Conservation (phyloP, 2,888 invertebrate genomes). For the Oegoconia quadripuncta region DNA sequence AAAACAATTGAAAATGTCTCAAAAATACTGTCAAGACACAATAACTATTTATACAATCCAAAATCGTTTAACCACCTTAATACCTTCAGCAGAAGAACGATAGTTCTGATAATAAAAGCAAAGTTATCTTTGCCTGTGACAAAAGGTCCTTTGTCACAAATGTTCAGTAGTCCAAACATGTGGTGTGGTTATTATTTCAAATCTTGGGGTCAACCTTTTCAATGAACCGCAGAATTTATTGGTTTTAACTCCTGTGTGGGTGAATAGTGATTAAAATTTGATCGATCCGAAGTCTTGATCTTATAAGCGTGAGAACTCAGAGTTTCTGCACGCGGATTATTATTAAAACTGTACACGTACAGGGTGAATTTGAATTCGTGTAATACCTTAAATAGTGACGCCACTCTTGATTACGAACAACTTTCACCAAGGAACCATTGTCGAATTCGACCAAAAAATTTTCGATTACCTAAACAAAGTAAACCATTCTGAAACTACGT, state of each 20-base stretch:
- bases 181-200: slow-evolving; percentile 49
- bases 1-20: slow-evolving; percentile 58
- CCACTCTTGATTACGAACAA: too few species aligned
- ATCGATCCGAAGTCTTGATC: slow-evolving; percentile 30
- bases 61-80: too few species aligned
- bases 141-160: slow-evolving; percentile 35
- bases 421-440: too few species aligned
- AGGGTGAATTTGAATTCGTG: too few species aligned
- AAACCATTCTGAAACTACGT: too few species aligned
- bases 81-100: slow-evolving; percentile 16
- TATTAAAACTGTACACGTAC: too few species aligned
- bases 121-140: slow-evolving; percentile 22
- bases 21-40: slow-evolving; percentile 47
- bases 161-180: slow-evolving; percentile 53
- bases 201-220: slow-evolving; percentile 51
- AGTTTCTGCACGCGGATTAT: slow-evolving; percentile 1
- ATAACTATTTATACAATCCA: slow-evolving; percentile 13
- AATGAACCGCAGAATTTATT: slow-evolving; percentile 40
- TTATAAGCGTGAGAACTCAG: slow-evolving; percentile 45
- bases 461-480: too few species aligned
- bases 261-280: slow-evolving; percentile 41
- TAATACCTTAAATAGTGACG: too few species aligned
- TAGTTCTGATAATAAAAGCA: slow-evolving; percentile 4
- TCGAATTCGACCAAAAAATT: too few species aligned
- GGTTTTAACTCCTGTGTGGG: slow-evolving; percentile 33